Conservation (phyloP, 2,797 vertebrate genomes). For the Sebastes itinus region DNA sequence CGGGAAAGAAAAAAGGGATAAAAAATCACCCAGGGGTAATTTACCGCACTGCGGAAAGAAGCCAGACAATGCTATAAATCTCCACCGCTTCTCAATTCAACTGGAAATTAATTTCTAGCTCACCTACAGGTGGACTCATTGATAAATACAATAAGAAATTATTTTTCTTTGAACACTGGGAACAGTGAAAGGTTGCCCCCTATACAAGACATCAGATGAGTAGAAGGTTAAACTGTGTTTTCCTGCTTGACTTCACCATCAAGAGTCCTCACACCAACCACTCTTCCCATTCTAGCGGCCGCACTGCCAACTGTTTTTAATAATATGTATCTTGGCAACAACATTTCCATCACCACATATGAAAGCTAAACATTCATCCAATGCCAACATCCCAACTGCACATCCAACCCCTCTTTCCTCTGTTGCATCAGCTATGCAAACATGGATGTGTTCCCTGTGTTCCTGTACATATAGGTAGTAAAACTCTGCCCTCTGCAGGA, state of each 20-base stretch:
- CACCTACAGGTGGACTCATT: constrained; percentile 47
- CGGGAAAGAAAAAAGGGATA: constrained; percentile 57
- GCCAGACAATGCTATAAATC: constrained; percentile 69
- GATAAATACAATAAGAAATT: constrained; percentile 28
- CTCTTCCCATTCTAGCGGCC: not conserved
- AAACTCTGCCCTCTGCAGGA: constrained; percentile 88
- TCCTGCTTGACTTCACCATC: constrained; percentile 12
- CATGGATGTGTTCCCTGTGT: constrained; percentile 45
- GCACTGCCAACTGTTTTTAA: not conserved
- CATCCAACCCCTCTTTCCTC: not conserved
- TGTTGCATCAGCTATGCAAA: constrained; percentile 57
- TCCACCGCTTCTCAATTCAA: constrained; percentile 53
- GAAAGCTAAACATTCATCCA: not conserved
- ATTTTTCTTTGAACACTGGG: not conserved
- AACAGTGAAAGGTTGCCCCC: not conserved
- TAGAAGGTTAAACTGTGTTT: not conserved
- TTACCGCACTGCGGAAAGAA: constrained; percentile 81
- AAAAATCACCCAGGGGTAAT: constrained; percentile 74
- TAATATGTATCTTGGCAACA: not conserved
- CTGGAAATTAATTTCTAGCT: constrained; percentile 69
- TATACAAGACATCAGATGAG: constrained; percentile 15
- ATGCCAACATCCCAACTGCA: constrained; percentile 10
- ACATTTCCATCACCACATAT: not conserved
- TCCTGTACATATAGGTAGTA: constrained; percentile 68
- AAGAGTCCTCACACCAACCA: not conserved